Evolutionary conservation across 2,888 invertebrate genomes (phyloP), one percentile per base, ranked within the genome.

Genomic region (Chloroclysta siterata): DNA sequence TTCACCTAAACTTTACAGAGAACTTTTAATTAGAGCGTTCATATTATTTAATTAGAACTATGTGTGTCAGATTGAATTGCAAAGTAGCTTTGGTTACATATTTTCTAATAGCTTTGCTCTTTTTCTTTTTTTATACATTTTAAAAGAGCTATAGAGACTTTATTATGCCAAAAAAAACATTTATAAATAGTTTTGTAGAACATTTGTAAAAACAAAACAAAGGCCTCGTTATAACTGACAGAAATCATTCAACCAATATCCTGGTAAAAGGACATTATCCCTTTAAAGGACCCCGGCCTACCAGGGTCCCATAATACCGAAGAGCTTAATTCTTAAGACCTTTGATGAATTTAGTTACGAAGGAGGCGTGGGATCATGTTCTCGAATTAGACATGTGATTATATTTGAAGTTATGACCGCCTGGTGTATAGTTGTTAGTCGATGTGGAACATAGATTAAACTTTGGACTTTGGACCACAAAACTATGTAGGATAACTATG

Each of bases 321-420:
- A 63, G 60, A 69, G 74, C 64, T 73, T 78, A 74, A 76, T 80
- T 76, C 70, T 39, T 73, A 70, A 74, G 70, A 75, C 71, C 74
- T 78, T 80, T 72, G 71, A 68, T 73, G 70, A 76, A 72, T 78
- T 82, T 69, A 63, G 63, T 70, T 64, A 53, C 33, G 65, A 66
- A 60, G 68, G 63, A 63, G 70, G 59, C 51, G 58, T 51, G n/a
- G 55, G 59, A 60, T 55, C 46, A 55, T 61, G 54, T 51, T 52
- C n/a, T 33, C 51, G 54, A 63, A 55, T 52, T 55, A 52, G 51
- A 54, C 47, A 51, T 54, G 59, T 59, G 39, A 59, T 52, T 47
- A 46, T 46, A 28, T 59, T 52, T 60, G 15, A 53, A 56, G 53
- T 60, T 60, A 64, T 60, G 53, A 64, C 48, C 33, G 56, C 60